phyloP scores from a whole-genome alignment of 2,888 invertebrate genomes.

The Sicus ferrugineus region DNA sequence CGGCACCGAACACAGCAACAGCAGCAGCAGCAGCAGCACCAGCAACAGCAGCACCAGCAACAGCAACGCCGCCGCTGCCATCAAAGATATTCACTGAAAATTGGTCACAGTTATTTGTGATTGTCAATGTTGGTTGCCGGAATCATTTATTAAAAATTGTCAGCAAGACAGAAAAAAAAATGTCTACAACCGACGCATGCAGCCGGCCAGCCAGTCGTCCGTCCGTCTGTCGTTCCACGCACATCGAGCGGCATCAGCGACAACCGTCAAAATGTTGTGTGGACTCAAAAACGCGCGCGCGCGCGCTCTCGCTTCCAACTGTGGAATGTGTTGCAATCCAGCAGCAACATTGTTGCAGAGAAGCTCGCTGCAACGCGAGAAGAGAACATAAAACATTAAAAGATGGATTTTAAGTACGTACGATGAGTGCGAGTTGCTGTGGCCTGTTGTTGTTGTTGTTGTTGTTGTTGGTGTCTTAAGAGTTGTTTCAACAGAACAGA shows the following conservation, averaged over 20 bases:
- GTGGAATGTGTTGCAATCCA: slow-evolving; percentile 11
- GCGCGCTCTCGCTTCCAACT: too few relatives aligned
- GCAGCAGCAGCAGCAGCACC: background rate
- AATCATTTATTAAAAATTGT: slow-evolving; percentile 15
- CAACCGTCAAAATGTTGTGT: slow-evolving; percentile 7
- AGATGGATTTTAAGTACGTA: background rate
- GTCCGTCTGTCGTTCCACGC: slow-evolving; percentile 17
- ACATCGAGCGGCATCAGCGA: background rate
- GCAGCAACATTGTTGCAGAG: background rate
- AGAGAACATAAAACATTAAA: background rate
- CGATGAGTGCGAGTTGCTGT: background rate
- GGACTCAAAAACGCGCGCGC: too few relatives aligned
- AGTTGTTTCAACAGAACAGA: background rate
- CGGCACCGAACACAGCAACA: background rate
- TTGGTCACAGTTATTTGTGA: slow-evolving; percentile 20
- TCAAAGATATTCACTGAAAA: slow-evolving; percentile 17
- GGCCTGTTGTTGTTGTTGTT: slow-evolving; percentile 2
- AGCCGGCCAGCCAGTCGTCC: background rate
- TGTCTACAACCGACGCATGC: background rate
- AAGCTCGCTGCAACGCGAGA: background rate
- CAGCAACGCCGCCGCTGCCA: background rate
- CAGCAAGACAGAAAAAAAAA: background rate
- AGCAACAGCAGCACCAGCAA: background rate
- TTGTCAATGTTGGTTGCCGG: slow-evolving; percentile 18
- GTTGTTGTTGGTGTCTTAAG: background rate